A percentile compares a stretch with the other conserved stretches of the same genome.
These are phyloP conservation scores for Heliopora coerulea DNA, from an alignment of 92 coral and sea anemone species.

Conservation along the genomic window DNA sequence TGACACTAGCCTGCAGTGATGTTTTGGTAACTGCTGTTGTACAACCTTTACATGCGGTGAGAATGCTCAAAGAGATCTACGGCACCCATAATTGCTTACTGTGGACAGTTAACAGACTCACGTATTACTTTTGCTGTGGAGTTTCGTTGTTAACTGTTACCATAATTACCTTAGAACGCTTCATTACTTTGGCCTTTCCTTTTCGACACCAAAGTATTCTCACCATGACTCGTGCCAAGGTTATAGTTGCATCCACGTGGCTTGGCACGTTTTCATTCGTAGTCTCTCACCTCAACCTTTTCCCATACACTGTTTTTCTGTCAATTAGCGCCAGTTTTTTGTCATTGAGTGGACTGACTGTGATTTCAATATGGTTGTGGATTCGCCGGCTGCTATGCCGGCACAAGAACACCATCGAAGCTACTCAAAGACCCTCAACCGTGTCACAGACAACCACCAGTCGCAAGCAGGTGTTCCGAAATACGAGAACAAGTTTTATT, in stretches of 20 bases:
- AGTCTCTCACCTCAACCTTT: background rate
- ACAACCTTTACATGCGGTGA: background rate
- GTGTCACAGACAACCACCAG: background rate
- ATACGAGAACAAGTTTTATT: constrained; percentile 8
- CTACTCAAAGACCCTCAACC: background rate
- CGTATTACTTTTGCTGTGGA: constrained; percentile 6
- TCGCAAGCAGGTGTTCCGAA: background rate
- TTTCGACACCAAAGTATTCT: constrained; percentile 4
- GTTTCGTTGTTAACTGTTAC: constrained; percentile 23
- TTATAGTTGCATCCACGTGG: background rate
- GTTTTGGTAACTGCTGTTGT: constrained; percentile 10
- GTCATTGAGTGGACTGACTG: background rate
- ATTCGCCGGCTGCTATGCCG: background rate
- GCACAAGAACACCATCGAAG: constrained; percentile 7
- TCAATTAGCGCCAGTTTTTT: background rate
- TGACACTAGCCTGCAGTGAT: constrained; percentile 20
- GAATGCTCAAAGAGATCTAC: background rate
- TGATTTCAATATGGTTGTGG: constrained; percentile 12
- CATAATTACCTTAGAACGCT: constrained; percentile 17
- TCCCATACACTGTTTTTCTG: background rate
- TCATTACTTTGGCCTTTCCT: constrained; percentile 37
- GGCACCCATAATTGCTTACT: constrained; percentile 21
- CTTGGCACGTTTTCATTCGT: background rate
- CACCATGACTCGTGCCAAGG: background rate
- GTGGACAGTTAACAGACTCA: constrained; percentile 4